Percentiles rank a stretch among this genome's conserved stretches.
These are phyloP conservation scores for Neodiprion lecontei DNA, from an alignment of 1,140 invertebrate species.

Conservation along the genomic window DNA sequence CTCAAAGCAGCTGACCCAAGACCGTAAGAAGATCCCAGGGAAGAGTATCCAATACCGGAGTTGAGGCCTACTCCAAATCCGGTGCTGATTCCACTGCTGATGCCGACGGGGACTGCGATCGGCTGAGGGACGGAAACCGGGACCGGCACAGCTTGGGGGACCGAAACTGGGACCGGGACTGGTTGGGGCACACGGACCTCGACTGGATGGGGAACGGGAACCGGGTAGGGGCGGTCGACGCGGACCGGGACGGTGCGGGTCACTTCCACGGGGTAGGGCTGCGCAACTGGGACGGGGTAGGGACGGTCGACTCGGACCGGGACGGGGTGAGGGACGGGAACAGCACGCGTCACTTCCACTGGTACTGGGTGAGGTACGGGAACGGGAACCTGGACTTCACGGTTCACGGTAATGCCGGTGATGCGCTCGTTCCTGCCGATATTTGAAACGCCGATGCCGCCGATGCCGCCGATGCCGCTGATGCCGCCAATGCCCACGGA, in stretches of 20 bases:
- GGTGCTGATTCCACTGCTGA: background rate
- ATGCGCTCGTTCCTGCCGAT: constrained; percentile 13
- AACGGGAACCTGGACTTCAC: constrained; percentile 40
- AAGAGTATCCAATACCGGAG: background rate
- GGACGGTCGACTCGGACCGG: constrained; percentile 42
- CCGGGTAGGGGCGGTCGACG: constrained; percentile 42
- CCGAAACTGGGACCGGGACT: constrained; percentile 31
- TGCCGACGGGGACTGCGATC: constrained; percentile 14
- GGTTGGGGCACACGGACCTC: constrained; percentile 19
- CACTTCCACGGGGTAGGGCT: constrained; percentile 39
- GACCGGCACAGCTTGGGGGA: constrained; percentile 33
- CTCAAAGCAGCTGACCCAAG: background rate
- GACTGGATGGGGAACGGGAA: constrained; percentile 36
- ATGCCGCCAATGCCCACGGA: background rate
- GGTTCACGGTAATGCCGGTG: constrained; percentile 29
- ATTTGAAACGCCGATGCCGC: constrained; percentile 7
- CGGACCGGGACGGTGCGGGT: constrained; percentile 41
- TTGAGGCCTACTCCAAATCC: background rate
- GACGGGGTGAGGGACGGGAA: constrained; percentile 37
- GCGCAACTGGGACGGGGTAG: constrained; percentile 39
- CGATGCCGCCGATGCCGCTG: constrained; percentile 25
- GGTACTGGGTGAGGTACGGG: constrained; percentile 41
- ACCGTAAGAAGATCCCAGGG: constrained; percentile 14
- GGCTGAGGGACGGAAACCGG: constrained; percentile 22
- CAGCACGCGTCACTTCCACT: constrained; percentile 37